A percentile compares a stretch with the other conserved stretches of the same genome.
Evolutionary conservation across 2,888 invertebrate genomes (phyloP).

Genomic region (Plagiodera versicolora): DNA sequence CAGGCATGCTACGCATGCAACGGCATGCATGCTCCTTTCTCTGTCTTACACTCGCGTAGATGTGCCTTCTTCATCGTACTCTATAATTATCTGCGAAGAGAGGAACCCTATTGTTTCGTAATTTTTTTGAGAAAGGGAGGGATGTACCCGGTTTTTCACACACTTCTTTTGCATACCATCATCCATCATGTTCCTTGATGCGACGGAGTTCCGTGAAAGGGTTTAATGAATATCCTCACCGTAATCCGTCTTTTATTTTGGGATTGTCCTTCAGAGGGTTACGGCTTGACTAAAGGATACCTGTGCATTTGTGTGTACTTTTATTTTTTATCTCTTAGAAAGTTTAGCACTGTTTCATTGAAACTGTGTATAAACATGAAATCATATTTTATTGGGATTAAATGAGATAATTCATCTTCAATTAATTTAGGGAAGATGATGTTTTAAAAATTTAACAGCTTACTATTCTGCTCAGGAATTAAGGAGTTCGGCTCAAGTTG

Average conservation of each 20-base stretch:
- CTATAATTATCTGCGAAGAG: conserved; percentile 29
- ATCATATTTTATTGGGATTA: too few species aligned
- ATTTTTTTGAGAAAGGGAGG: conserved; percentile 19
- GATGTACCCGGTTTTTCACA: conserved; percentile 28
- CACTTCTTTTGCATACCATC: conserved; percentile 33
- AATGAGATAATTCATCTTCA: too few species aligned
- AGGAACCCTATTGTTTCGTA: conserved; percentile 29
- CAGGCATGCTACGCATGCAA: conserved; percentile 17
- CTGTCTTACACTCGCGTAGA: conserved; percentile 6
- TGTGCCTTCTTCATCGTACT: not conserved
- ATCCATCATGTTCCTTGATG: conserved; percentile 3
- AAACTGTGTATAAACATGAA: too few species aligned
- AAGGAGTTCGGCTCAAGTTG: too few species aligned
- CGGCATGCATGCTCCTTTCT: conserved; percentile 17
- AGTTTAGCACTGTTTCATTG: too few species aligned
- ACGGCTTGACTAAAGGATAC: conserved; percentile 37
- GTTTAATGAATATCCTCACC: conserved; percentile 46
- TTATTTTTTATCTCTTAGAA: too few species aligned
- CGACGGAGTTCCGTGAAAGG: conserved; percentile 32
- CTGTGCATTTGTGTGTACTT: conserved; percentile 26
- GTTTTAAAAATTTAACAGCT: too few species aligned
- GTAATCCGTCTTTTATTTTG: conserved; percentile 49
- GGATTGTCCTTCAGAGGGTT: conserved; percentile 28
- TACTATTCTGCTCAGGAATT: too few species aligned
- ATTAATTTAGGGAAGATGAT: too few species aligned